Evolutionary conservation across 1,140 invertebrate species (phyloP).

Genomic region (Ostrea edulis): DNA sequence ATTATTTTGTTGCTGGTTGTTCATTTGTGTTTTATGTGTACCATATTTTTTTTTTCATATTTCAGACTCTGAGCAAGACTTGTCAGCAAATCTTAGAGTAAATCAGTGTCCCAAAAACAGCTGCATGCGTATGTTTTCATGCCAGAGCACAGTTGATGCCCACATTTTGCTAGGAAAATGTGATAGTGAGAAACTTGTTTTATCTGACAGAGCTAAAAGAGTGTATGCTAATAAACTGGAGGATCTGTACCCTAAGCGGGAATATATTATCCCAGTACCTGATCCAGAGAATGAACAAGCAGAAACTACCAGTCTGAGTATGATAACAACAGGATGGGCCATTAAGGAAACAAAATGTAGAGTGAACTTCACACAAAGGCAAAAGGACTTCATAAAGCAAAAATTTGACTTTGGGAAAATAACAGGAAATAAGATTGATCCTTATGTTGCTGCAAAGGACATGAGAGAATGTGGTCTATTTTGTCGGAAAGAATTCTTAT

Average conservation of each 20-base stretch:
- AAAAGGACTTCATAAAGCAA: conserved; percentile 22
- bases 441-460: not conserved
- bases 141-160: not conserved
- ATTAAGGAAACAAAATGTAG: not conserved
- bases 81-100: too few relatives aligned
- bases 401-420: conserved; percentile 24
- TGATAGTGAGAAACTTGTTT: not conserved
- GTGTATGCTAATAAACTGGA: not conserved
- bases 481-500: not conserved
- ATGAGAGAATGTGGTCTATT: conserved; percentile 20
- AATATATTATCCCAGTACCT: not conserved
- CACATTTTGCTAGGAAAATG: not conserved
- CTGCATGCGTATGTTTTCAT: not conserved
- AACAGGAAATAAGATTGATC: conserved; percentile 39
- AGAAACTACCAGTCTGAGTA: too few relatives aligned
- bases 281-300: not conserved
- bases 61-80: too few relatives aligned
- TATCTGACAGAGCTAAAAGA: not conserved
- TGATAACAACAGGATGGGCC: too few relatives aligned
- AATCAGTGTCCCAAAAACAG: not conserved
- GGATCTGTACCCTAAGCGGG: not conserved
- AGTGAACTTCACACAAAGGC: not conserved
- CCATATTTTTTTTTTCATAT: too few relatives aligned
- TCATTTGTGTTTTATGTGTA: too few relatives aligned
- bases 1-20: too few relatives aligned